Evolutionary conservation across 2,113 vertebrate species (phyloP), one percentile per base, ranked within the genome.

Genomic region (Limanda limanda): DNA sequence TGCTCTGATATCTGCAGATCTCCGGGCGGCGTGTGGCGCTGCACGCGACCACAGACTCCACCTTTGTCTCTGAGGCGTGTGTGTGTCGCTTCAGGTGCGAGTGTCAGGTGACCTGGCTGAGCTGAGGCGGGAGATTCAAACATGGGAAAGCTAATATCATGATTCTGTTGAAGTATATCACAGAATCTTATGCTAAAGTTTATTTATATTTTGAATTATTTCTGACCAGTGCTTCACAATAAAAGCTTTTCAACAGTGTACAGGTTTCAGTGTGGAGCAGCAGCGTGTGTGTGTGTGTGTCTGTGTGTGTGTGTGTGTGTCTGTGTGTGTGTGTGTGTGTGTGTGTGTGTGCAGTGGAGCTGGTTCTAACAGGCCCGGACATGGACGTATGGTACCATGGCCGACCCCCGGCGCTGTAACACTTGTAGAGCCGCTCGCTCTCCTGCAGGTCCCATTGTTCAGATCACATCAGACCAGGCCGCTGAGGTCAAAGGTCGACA

Each of bases 401-500:
- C n/a, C 14, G 69, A 68, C 65, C 84, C 68, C 82, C 23, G 31
- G 63, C 66, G 87, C 85, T 87, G 80, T 13, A 69, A 85, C 86
- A 90, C 91, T 92, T 92, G 93, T 92, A 78, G 86, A 79, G 73
- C 66, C 27, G 61, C 73, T 6, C 51, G 76, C 75, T 66, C 62
- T 37, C 83, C 86, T 86, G 74, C 87, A 86, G 78, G 81, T 86
- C 76, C 83, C 40, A 81, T 94, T 95, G 91, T 94, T 77, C 56
- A 9, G 20, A 27, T 6, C 54, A 67, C 81, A 82, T 82, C 81
- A 81, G 54, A 56, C 60, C 1, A 13, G 65, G 73, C 73, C 51
- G 4, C 2, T 0, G 0, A 27, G 91, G 91, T 91, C 90, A 89
- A 61, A 86, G 92, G 90, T 85, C 24, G 64, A 77, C 31, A 24